phyloP scores from a whole-genome alignment of 2,113 vertebrate genomes.

The Cepphus grylle region DNA sequence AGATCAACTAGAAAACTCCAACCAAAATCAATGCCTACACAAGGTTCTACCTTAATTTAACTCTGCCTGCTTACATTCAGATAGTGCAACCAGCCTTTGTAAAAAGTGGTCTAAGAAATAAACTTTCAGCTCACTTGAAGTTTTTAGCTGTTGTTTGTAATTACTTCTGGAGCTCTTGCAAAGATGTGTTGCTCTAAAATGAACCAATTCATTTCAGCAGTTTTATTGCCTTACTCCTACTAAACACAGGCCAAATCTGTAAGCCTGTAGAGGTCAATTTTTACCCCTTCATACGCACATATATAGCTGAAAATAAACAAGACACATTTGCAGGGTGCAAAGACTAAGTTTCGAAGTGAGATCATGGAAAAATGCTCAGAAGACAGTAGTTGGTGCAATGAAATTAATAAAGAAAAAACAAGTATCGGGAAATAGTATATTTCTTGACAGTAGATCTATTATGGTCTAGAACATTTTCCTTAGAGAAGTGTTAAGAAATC shows the following conservation, averaged over 20 bases:
- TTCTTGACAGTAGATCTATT: slow-evolving; percentile 2
- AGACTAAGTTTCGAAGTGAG: background rate
- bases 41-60: background rate
- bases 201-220: background rate
- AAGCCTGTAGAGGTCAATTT: background rate
- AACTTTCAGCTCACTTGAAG: background rate
- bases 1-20: background rate
- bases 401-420: slow-evolving; percentile 16
- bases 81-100: background rate
- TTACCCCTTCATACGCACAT: background rate
- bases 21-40: background rate
- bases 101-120: background rate
- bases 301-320: background rate
- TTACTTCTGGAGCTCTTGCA: background rate
- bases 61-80: background rate
- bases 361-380: background rate
- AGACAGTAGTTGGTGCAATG: background rate
- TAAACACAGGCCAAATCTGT: background rate
- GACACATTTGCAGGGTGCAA: background rate
- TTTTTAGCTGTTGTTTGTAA: background rate
- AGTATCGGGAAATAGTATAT: background rate
- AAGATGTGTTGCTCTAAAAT: background rate
- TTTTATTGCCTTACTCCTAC: background rate
- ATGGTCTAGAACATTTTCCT: background rate
- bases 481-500: background rate